Base-by-base conservation (phyloP, 2,797 vertebrate genomes). In the Gallinago nigripennis region DNA sequence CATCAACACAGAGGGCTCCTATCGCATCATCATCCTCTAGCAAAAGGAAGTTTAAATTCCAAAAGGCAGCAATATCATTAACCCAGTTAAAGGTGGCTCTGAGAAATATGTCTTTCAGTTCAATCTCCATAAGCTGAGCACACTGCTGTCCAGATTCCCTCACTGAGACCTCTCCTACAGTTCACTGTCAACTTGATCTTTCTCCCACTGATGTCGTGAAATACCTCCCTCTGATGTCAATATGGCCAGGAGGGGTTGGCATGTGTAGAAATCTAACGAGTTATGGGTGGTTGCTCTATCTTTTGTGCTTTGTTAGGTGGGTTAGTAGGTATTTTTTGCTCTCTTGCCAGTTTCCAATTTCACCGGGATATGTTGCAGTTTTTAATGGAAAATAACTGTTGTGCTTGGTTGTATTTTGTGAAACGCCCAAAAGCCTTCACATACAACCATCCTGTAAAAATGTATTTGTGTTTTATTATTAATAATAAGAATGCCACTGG, bases 391-490 rank as follows among this genome's bases (percentile, higher is more conserved):
- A 93, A 80, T 24, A 82, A 91, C 41, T 39, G 7, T 64, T 72
- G 11, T 24, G 6, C 78, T 94, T 84, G 23, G 18, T 81, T 70
- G 51, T 37, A 84, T 79, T 95, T 79, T 82, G 50, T 58, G 65
- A 89, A 82, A 73, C 18, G 24, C 27, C 80, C 37, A 80, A 84
- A 79, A 77, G 63, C 53, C 77, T 94, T 95, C 3, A 1, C 45
- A 69, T 46, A 56, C 23, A 90, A 88, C 48, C 23, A 82, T 81
- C 28, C 61, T 80, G 64, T 73, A 87, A 92, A 92, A 93, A 91
- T n/a, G 16, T 14, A 61, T 91, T 92, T 2, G 2, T 18, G 8
- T 72, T 94, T 86, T 88, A 66, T 58, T 88, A 39, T 48, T 88
- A 83, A 70, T 82, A 80, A 31, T 65, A 83, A 82, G 19, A 35